Conservation (phyloP, 1,140 invertebrate genomes). For the Harlomillsia oculata region DNA sequence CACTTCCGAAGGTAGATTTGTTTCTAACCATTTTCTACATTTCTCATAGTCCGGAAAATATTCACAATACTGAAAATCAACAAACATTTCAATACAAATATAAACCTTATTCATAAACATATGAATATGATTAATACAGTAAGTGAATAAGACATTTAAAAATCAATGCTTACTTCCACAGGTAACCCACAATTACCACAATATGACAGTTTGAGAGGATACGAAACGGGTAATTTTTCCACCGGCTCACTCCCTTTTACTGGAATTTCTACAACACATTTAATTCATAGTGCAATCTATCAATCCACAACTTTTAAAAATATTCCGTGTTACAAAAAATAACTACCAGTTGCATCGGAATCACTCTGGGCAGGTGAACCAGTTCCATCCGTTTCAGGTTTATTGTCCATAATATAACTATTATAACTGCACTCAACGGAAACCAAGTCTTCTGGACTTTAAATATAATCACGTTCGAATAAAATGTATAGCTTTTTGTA, state of each 20-base stretch:
- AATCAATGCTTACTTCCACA: conserved; percentile 56
- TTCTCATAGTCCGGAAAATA: conserved; percentile 96
- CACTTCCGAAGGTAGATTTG: conserved; percentile 85
- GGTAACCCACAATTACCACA: conserved; percentile 92
- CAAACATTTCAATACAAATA: background rate
- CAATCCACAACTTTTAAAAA: too few species aligned
- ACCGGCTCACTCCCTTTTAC: background rate
- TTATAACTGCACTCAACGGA: too few species aligned
- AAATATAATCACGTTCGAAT: too few species aligned
- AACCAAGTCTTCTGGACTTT: too few species aligned
- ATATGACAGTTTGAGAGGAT: conserved; percentile 81
- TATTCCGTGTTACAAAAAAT: too few species aligned
- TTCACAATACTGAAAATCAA: conserved; percentile 77
- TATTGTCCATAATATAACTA: too few species aligned
- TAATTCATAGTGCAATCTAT: too few species aligned
- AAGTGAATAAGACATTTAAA: conserved; percentile 17
- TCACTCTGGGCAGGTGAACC: too few species aligned
- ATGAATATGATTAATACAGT: conserved; percentile 23
- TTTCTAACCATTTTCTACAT: conserved; percentile 93
- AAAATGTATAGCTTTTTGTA: too few species aligned
- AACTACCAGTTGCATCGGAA: too few species aligned
- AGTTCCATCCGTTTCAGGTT: too few species aligned
- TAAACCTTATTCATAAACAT: conserved; percentile 27
- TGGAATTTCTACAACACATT: conserved; percentile 11
- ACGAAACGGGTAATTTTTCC: conserved; percentile 43